phyloP scores from a whole-genome alignment of 2,797 vertebrate genomes.

The Sphenodon punctatus region DNA sequence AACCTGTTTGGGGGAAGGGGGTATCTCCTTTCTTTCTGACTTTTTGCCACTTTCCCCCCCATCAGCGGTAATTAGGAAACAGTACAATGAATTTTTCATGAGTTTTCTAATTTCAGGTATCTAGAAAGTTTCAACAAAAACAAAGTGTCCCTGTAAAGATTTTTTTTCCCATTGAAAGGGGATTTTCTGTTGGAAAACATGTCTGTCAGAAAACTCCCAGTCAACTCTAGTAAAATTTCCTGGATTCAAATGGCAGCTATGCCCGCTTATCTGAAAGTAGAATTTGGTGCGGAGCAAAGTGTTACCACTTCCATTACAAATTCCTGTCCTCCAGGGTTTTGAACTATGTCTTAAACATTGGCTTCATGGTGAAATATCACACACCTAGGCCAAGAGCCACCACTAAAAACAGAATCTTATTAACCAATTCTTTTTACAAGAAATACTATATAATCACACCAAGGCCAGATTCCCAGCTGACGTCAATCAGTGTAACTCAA shows the following conservation, averaged over 20 bases:
- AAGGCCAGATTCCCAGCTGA: neutral
- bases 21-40: too few relatives aligned
- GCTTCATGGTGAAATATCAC: neutral
- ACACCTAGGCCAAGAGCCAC: neutral
- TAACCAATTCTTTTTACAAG: neutral
- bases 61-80: too few relatives aligned
- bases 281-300: neutral
- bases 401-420: neutral
- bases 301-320: neutral
- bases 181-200: neutral
- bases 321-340: neutral
- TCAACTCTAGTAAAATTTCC: neutral
- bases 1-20: too few relatives aligned
- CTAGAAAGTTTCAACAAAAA: neutral
- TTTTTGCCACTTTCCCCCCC: too few relatives aligned
- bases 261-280: neutral
- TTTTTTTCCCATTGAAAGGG: too few relatives aligned
- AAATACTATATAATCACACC: neutral
- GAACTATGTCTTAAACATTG: neutral
- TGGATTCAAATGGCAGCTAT: neutral
- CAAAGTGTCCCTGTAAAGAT: neutral
- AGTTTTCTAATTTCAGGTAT: neutral
- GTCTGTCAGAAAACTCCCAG: neutral
- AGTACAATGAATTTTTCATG: too few relatives aligned
- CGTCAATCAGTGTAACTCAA: too few relatives aligned